A percentile compares a stretch with the other conserved stretches of the same genome.
Conservation (phyloP, 2,888 invertebrate species). For the Acronicta aceris region DNA sequence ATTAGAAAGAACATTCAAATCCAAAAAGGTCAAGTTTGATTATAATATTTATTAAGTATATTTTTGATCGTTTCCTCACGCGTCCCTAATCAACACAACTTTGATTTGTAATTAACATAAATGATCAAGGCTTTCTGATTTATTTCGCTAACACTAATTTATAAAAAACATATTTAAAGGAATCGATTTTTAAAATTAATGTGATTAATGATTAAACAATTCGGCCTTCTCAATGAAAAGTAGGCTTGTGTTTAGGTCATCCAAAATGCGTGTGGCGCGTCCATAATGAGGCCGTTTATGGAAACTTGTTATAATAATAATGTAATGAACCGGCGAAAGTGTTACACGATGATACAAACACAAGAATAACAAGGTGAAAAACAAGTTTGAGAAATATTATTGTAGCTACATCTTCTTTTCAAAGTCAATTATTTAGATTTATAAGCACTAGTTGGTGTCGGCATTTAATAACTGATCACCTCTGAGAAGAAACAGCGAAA, state of each 20-base stretch:
- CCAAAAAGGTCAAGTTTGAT: constrained; percentile 29
- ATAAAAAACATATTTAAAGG: constrained; percentile 5
- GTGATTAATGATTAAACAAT: constrained; percentile 26
- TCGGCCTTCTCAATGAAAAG: constrained; percentile 21
- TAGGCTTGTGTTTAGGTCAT: constrained; percentile 25
- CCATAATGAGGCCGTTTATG: constrained; percentile 34
- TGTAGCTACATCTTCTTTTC: too few relatives aligned
- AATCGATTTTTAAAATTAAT: constrained; percentile 25
- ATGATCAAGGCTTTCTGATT: constrained; percentile 6
- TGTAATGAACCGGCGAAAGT: constrained; percentile 10
- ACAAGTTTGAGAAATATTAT: too few relatives aligned
- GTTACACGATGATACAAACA: constrained; percentile 27
- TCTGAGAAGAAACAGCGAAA: too few relatives aligned
- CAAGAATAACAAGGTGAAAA: constrained; percentile 28
- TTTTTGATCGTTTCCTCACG: constrained; percentile 13
- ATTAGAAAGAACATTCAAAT: constrained; percentile 12
- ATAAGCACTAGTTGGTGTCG: too few relatives aligned
- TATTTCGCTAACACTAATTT: constrained; percentile 9
- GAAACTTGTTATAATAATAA: constrained; percentile 31
- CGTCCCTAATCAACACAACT: constrained; percentile 10
- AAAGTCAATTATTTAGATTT: too few relatives aligned
- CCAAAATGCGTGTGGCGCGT: constrained; percentile 12
- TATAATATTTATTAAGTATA: constrained; percentile 3
- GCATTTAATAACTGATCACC: too few relatives aligned
- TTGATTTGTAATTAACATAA: constrained; percentile 19